phyloP scores from a whole-genome alignment of 2,113 vertebrate species.

The Maccullochella peelii region DNA sequence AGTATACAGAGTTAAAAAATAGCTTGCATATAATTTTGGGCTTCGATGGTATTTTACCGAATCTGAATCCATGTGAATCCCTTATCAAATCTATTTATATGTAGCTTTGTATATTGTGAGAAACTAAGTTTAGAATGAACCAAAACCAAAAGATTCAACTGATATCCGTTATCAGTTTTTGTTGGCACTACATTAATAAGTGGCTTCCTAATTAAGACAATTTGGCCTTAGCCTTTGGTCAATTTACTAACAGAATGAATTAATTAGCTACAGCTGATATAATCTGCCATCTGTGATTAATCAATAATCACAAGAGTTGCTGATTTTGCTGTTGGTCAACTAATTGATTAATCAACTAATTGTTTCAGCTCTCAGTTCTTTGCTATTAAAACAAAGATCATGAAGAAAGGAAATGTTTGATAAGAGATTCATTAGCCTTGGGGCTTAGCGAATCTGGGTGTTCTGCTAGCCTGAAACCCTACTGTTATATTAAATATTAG shows the following conservation, averaged over 20 bases:
- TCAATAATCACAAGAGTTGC: neutral
- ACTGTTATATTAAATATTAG: neutral
- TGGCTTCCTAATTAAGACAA: neutral
- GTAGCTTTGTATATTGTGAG: neutral
- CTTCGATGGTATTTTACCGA: neutral
- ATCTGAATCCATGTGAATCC: neutral
- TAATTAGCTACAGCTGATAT: neutral
- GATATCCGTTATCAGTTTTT: neutral
- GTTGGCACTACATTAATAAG: neutral
- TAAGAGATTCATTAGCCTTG: neutral
- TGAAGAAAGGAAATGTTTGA: neutral
- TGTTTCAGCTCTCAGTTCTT: neutral
- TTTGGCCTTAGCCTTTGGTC: neutral
- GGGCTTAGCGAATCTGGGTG: neutral
- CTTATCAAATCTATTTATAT: neutral
- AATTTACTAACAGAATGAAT: neutral
- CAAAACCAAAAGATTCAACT: neutral
- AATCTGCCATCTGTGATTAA: too few species aligned
- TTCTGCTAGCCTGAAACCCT: neutral
- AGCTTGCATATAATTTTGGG: neutral
- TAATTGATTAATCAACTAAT: neutral
- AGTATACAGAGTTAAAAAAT: neutral
- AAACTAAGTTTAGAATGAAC: too few species aligned
- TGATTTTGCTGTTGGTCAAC: too few species aligned
- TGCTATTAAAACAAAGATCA: neutral